Percentiles rank a stretch among this genome's conserved stretches.
phyloP scores from a whole-genome alignment of 2,888 invertebrate species.

The Nomada goodeniana region DNA sequence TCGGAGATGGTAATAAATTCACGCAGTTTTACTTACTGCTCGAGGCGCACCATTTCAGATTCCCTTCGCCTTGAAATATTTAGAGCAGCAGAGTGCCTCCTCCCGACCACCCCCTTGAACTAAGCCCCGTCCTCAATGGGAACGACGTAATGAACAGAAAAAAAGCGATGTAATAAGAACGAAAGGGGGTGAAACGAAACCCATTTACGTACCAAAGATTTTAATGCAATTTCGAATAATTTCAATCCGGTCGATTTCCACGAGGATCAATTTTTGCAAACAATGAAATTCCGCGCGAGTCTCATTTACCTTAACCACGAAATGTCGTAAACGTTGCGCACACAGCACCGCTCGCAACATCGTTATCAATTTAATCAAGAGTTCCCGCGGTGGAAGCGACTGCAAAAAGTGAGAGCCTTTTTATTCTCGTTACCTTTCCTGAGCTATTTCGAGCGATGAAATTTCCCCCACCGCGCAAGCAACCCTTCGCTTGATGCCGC shows the following conservation, averaged over 20 bases:
- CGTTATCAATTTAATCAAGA: constrained; percentile 16
- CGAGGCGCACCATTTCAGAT: not conserved
- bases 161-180: not conserved
- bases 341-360: not conserved
- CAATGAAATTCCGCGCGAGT: not conserved
- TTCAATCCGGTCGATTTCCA: constrained; percentile 1
- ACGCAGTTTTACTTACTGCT: not conserved
- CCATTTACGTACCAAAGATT: too few species aligned
- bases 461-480: not conserved
- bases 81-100: constrained; percentile 20
- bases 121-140: not conserved
- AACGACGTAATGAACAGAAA: not conserved
- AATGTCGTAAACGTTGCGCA: not conserved
- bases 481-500: not conserved
- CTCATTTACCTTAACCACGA: not conserved
- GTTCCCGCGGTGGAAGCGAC: too few species aligned
- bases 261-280: not conserved
- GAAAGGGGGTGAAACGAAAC: too few species aligned
- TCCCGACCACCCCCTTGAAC: not conserved
- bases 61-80: constrained; percentile 34
- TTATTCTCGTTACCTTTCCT: not conserved
- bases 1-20: constrained; percentile 21
- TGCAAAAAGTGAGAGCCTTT: not conserved
- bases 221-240: constrained; percentile 57
- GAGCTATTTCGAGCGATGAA: not conserved